phyloP scores from a whole-genome alignment of 1,140 invertebrate genomes.

The Pogonus chalceus region DNA sequence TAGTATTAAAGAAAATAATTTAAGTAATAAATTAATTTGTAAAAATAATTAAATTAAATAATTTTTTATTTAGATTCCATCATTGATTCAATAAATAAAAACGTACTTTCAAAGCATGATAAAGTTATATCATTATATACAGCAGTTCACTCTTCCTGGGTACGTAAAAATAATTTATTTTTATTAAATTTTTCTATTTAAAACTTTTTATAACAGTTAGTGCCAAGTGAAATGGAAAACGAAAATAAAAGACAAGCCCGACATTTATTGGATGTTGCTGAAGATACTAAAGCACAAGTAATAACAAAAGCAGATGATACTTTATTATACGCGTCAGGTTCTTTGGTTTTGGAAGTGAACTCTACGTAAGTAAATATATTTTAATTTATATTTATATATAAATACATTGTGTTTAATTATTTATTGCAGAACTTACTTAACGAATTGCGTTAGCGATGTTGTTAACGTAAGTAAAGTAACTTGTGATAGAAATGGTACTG shows the following conservation, averaged over 20 bases:
- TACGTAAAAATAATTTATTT: conserved; percentile 21
- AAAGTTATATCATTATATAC: conserved; percentile 30
- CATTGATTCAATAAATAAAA: conserved; percentile 24
- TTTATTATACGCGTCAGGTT: background rate
- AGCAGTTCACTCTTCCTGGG: conserved; percentile 27
- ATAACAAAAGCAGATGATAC: background rate
- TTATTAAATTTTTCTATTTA: background rate
- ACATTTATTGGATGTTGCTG: background rate
- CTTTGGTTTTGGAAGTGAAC: background rate
- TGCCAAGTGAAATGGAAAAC: background rate
- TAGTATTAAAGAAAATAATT: too few species aligned
- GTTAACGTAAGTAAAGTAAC: too few species aligned
- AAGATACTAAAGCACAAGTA: background rate
- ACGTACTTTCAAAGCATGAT: conserved; percentile 20
- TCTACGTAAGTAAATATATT: background rate
- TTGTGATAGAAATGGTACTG: too few species aligned
- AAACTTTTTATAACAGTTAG: conserved; percentile 6
- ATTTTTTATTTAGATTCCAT: conserved; percentile 21
- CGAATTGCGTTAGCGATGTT: too few species aligned
- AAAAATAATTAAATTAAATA: background rate
- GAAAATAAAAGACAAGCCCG: background rate
- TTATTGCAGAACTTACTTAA: too few species aligned
- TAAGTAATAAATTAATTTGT: background rate
- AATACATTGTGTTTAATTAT: too few species aligned
- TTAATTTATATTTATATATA: background rate